phyloP scores from a whole-genome alignment of 2,113 vertebrate species.

The Macquaria australasica region DNA sequence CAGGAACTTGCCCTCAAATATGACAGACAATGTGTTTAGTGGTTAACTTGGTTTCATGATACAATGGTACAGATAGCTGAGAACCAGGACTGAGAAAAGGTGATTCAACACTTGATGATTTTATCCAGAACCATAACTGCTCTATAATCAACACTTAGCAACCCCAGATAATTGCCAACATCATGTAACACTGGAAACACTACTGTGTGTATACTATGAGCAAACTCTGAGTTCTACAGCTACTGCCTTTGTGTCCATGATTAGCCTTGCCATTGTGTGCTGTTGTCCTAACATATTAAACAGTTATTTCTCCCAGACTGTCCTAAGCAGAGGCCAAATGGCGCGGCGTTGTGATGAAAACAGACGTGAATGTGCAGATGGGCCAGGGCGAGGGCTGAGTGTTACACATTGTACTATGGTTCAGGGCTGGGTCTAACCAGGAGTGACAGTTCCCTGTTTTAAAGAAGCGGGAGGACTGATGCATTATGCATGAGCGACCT shows the following conservation, averaged over 20 bases:
- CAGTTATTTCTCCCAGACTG: constrained; percentile 35
- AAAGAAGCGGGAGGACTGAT: constrained; percentile 65
- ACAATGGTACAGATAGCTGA: neutral
- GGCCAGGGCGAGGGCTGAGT: constrained; percentile 21
- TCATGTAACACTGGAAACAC: neutral
- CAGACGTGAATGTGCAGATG: constrained; percentile 68
- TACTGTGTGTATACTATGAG: neutral
- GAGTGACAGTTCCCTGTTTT: constrained; percentile 73
- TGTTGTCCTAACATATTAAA: constrained; percentile 54
- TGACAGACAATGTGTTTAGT: no score
- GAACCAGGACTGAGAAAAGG: neutral
- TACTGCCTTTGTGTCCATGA: neutral
- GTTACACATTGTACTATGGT: constrained; percentile 25
- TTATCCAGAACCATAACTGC: neutral
- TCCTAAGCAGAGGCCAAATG: constrained; percentile 41
- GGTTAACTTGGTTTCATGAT: no score
- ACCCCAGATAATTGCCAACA: neutral
- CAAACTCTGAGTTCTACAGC: neutral
- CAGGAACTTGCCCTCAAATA: neutral
- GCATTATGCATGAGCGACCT: constrained; percentile 77
- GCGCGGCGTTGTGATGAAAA: constrained; percentile 48
- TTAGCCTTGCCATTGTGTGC: constrained; percentile 13
- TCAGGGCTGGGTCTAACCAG: constrained; percentile 64
- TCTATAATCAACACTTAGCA: neutral
- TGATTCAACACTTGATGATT: neutral